Percentiles rank a stretch among this genome's conserved stretches.
Conservation (phyloP, 37 sponge, comb jelly and placozoan genomes). For the Aplysina aerophoba region DNA sequence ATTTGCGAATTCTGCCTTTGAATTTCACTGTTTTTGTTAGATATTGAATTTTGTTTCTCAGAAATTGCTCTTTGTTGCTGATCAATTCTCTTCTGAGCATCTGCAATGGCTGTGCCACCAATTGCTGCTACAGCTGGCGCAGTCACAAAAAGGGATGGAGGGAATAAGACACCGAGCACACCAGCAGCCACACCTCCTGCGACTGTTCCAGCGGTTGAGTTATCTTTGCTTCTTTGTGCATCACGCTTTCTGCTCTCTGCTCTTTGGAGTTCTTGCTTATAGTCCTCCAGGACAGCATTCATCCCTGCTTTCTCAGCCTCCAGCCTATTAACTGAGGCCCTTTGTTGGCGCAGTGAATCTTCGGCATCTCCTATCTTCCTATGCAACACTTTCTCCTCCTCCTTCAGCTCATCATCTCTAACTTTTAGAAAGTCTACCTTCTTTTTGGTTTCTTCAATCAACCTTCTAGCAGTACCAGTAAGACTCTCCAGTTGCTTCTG, state of each 20-base stretch:
- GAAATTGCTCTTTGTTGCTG: not conserved
- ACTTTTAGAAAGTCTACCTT: not conserved
- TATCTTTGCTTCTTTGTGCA: not conserved
- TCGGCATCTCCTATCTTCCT: not conserved
- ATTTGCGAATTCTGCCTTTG: slow-evolving; percentile 1
- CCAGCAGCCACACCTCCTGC: slow-evolving; percentile 22
- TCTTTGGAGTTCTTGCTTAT: not conserved
- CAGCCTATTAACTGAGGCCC: not conserved
- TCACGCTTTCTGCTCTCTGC: not conserved
- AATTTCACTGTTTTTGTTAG: not conserved
- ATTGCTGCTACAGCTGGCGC: not conserved
- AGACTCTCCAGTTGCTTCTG: not conserved
- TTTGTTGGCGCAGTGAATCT: not conserved
- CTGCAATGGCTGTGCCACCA: not conserved
- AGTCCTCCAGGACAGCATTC: not conserved
- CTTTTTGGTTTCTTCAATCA: not conserved
- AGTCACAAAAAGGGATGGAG: not conserved
- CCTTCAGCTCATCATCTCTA: not conserved
- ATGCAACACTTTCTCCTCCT: not conserved
- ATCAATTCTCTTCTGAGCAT: not conserved
- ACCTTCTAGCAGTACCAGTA: not conserved
- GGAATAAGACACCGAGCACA: not conserved
- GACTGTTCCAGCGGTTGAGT: slow-evolving; percentile 12
- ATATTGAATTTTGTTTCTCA: not conserved
- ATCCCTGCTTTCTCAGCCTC: not conserved